Base-by-base conservation (phyloP, 2,113 vertebrate species). In the Hemichromis elongatus region DNA sequence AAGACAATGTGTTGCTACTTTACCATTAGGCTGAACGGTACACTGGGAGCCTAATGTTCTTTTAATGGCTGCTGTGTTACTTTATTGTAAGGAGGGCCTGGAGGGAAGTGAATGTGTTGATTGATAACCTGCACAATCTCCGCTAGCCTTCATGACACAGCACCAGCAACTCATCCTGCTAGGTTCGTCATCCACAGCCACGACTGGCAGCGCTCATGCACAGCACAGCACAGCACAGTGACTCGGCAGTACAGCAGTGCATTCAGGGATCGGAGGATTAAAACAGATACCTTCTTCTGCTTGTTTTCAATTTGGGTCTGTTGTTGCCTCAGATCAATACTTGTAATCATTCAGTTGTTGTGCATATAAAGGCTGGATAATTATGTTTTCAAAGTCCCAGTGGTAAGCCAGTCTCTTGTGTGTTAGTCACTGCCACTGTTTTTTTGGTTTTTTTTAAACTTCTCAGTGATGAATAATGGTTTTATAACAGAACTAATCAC, bases 21-120 rank as follows among this genome's bases (percentile, higher is more conserved):
- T 57, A 42, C 50, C 53, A 79, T 85, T 81, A 47, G 14, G 75
- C 83, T 91, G 91, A 95, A 89, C 30, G 16, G 88, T 88, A 91
- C 90, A 75, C 89, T 87, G 85, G 86, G 91, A 88, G 84, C 82
- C 75, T 94, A 93, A 95, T 94, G 88, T 88, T 87, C 85, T 93
- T 94, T 94, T 95, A 96, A 95, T 95, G 94, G 85, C 81, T 81
- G 84, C 78, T 87, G 79, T 89, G 85, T 87, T 80, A 86, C 89
- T 89, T 91, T 89, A 66, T 78, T 26, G 57, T 53, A 5, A 80
- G 37, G 28, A 28, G 82, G 75, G 56, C 45, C 81, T 40, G 77
- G 70, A 55, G 86, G 80, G 56, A 75, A 70, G 81, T 5, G 61
- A 77, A 59, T 63, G 54, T 4, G 54, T 86, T 93, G 93, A 95